Evolutionary conservation across 2,797 vertebrate genomes (phyloP).

Genomic region (Hydrocynus forskahlii): DNA sequence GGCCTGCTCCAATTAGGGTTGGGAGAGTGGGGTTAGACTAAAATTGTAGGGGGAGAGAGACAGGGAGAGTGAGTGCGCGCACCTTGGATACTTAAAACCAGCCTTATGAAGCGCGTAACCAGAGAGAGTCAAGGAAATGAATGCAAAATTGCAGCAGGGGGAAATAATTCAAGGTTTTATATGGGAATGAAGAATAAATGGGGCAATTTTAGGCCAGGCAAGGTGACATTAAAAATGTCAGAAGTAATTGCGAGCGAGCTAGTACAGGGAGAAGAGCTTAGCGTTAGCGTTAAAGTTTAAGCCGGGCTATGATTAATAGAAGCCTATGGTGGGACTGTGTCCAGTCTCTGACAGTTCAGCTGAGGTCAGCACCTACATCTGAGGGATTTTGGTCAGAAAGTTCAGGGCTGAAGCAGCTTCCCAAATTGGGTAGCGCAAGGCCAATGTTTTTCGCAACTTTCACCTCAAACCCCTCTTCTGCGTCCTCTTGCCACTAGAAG

Average conservation of each 20-base stretch:
- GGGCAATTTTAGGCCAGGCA: constrained; percentile 50
- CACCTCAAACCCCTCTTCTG: constrained; percentile 18
- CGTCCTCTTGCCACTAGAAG: constrained; percentile 5
- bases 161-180: constrained; percentile 56
- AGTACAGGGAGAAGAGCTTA: constrained; percentile 45
- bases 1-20: constrained; percentile 32
- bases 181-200: constrained; percentile 52
- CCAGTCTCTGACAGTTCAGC: constrained; percentile 12
- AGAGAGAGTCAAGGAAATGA: constrained; percentile 44
- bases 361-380: constrained; percentile 27
- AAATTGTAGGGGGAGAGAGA: constrained; percentile 17
- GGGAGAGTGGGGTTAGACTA: constrained; percentile 37
- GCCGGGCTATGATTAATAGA: constrained; percentile 38
- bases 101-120: constrained; percentile 35
- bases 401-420: constrained; percentile 16
- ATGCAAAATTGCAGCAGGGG: constrained; percentile 39
- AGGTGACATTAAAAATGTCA: constrained; percentile 57
- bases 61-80: constrained; percentile 13
- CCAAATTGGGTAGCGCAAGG: constrained; percentile 23
- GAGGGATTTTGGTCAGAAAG: not conserved
- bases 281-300: constrained; percentile 26
- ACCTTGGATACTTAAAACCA: constrained; percentile 25
- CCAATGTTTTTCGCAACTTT: constrained; percentile 18
- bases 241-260: constrained; percentile 43
- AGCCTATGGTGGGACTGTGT: constrained; percentile 5